Evolutionary conservation across 2,888 invertebrate genomes (phyloP), one percentile per base, ranked within the genome.

Genomic region (Chymomyza caudatula): DNA sequence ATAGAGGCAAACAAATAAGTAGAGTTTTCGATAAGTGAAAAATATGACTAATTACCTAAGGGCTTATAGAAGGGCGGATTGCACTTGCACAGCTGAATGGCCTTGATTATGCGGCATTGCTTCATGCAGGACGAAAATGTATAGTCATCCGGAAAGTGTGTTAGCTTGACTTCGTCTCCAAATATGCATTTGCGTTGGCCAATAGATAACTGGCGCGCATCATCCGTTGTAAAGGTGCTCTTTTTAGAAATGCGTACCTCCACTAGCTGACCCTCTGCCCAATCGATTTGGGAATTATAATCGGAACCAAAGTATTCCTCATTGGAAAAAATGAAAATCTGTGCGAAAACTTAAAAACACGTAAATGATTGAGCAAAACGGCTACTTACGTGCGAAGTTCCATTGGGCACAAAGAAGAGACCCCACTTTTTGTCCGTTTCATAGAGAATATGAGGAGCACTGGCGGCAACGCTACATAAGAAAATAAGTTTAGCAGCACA

Each of bases 191-290:
- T 93, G 8, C 96, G 90, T 87, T 96, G 95, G 1, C 88, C 88
- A 52, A 93, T 92, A 1, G 92, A 91, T 51, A 96, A 90, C 77
- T 95, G 95, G 0, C 93, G 91, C 0, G 95, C 94, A 83, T 95
- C 94, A 64, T 93, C 92, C 0, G 95, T 95, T 0, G 95, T 95
- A 87, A 95, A 95, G 0, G 95, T 95, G 85, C 94, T 93, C 81
- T 95, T 94, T 22, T 95, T 93, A 0, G 94, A 94, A 85, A 95
- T 90, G 4, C 91, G 82, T 13, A 90, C 85, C 67, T 90, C 90
- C 2, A 87, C 88, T 0, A 84, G 66, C 67, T 90, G 87, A 42
- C 78, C 84, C 58, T 85, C 92, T 49, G 93, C 92, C 95, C 95
- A 95, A 1, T 93, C 91, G 73, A 94, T 93, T 80, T 95, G 95